phyloP scores from a whole-genome alignment of 2,888 invertebrate genomes.

The Coremacera marginata region DNA sequence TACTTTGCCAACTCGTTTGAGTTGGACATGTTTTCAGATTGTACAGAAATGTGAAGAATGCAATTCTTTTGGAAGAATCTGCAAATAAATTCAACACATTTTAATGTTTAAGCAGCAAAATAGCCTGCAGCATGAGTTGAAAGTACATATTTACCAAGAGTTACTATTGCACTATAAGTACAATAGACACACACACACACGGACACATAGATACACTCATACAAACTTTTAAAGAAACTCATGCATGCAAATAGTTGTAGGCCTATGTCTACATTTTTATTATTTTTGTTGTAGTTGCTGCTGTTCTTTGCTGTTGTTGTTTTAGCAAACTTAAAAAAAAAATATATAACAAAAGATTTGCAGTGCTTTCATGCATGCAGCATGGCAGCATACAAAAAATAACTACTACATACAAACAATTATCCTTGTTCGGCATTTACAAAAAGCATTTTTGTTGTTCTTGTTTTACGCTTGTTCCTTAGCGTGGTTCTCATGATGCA shows the following conservation, averaged over 20 bases:
- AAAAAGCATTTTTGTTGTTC: slow-evolving; percentile 25
- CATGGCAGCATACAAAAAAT: not conserved
- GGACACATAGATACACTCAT: not conserved
- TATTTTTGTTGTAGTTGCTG: slow-evolving; percentile 11
- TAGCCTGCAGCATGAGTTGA: slow-evolving; percentile 20
- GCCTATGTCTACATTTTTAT: slow-evolving; percentile 18
- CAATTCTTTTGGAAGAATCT: not conserved
- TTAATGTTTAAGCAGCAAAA: slow-evolving; percentile 12
- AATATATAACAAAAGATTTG: slow-evolving; percentile 46
- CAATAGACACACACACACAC: slow-evolving; percentile 7
- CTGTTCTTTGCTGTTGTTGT: not conserved
- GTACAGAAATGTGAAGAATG: not conserved
- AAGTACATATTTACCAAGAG: slow-evolving; percentile 31
- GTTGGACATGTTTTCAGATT: not conserved
- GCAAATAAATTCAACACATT: slow-evolving; percentile 9
- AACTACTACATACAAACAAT: slow-evolving; percentile 41
- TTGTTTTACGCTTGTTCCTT: not conserved
- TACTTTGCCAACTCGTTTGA: slow-evolving; percentile 4
- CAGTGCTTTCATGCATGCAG: slow-evolving; percentile 39
- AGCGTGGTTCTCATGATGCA: too few species aligned
- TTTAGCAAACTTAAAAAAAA: slow-evolving; percentile 28
- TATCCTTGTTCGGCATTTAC: slow-evolving; percentile 41
- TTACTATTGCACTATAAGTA: slow-evolving; percentile 11
- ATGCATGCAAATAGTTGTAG: slow-evolving; percentile 20
- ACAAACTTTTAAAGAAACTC: not conserved